Base-by-base conservation (phyloP, 1,140 invertebrate genomes). In the Cephus cinctus region DNA sequence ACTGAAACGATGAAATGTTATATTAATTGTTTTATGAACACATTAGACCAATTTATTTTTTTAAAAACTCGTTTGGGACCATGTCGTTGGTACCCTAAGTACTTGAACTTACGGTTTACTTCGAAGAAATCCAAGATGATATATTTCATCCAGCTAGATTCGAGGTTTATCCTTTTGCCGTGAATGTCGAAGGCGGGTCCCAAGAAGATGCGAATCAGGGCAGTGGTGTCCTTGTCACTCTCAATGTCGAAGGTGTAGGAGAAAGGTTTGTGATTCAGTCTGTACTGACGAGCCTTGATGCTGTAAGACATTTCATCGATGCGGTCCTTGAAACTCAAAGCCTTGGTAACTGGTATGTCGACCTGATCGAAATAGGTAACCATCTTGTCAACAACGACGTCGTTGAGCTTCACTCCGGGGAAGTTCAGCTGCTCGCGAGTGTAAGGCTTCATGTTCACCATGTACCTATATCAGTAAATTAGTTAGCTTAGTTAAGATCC, bases 291-390 rank as follows among this genome's bases (percentile, higher is more conserved):
- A n/a, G 57, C 45, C 45, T 73, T 69, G 3, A 75, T 43, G 5
- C 60, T 14, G 1, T 44, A 42, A 0, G 36, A 30, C 5, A 72
- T 65, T 4, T 63, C 67, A 5, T 71, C 61, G 5, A 56, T 49
- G 4, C 53, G 39, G 23, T 49, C 54, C 0, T 71, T 61, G 0
- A 75, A 64, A 18, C 71, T 72, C 12, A 89, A 49, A 40, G 82
- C 82, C 55, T 87, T 86, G 59, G 78, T 83, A 21, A 87, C 80
- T 50, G 86, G 81, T 12, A 86, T 56, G 57, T 87, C 81, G 54
- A 81, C 83, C 22, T 86, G 74, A 36, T 89, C 85, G 70, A 88
- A 88, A 65, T 82, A 89, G 16, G 87, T 89, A 12, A 80, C 75
- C 5, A 90, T 66, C 39, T 82, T 80, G 64, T 84, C 83, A 2